Evolutionary conservation across 2,797 vertebrate species (phyloP).

Genomic region (Pseudomugil gertrudae): DNA sequence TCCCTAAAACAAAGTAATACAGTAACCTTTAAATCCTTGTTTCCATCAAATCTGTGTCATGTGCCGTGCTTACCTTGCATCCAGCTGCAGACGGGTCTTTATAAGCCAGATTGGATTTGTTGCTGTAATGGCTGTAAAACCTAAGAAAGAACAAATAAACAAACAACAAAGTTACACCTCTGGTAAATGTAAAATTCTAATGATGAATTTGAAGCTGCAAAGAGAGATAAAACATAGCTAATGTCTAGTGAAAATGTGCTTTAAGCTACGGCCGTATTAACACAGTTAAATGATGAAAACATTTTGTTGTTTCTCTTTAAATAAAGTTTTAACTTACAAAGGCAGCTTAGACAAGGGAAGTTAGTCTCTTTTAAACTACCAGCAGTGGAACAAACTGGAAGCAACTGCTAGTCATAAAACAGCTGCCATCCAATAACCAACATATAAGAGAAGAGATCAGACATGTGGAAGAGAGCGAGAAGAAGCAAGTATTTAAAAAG

Average conservation of each 20-base stretch:
- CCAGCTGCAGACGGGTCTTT: conserved; percentile 97
- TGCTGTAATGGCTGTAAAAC: conserved; percentile 97
- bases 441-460: conserved; percentile 32
- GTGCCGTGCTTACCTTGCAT: conserved; percentile 86
- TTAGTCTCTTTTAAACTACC: conserved; percentile 6
- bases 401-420: conserved; percentile 11
- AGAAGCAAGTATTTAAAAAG: conserved; percentile 34
- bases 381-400: conserved; percentile 9
- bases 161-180: conserved; percentile 45
- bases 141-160: conserved; percentile 80
- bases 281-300: not conserved
- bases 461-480: conserved; percentile 33
- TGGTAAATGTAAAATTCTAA: conserved; percentile 1
- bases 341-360: conserved; percentile 21
- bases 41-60: not conserved
- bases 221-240: conserved; percentile 3
- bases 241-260: conserved; percentile 5
- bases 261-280: conserved; percentile 34
- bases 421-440: conserved; percentile 49
- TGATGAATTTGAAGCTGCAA: conserved; percentile 13
- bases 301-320: not conserved
- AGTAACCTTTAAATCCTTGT: not conserved
- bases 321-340: conserved; percentile 13
- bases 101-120: conserved; percentile 99
- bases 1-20: no score